phyloP scores from a whole-genome alignment of 1,140 invertebrate genomes.

The Druon quercuslanigerum region DNA sequence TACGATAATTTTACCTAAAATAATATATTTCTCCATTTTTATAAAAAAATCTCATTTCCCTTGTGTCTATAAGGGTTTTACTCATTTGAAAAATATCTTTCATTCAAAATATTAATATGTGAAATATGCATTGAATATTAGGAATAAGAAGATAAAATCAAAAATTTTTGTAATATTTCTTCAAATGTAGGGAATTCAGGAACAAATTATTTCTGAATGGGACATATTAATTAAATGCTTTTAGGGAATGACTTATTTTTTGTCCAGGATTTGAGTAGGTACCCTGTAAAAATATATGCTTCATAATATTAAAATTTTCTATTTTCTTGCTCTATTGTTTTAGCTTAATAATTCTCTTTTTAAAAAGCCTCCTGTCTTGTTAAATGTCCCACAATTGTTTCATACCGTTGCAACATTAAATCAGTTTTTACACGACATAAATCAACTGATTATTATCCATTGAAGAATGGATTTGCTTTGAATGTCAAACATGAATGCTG shows the following conservation, averaged over 20 bases:
- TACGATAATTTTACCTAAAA: no score
- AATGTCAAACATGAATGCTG: slow-evolving; percentile 23
- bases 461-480: slow-evolving; percentile 22
- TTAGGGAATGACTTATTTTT: not conserved
- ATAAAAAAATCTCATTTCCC: no score
- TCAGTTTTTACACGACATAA: slow-evolving; percentile 10
- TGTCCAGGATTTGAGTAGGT: no score
- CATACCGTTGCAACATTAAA: slow-evolving; percentile 5
- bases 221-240: not conserved
- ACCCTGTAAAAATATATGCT: not conserved
- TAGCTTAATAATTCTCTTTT: slow-evolving; percentile 5
- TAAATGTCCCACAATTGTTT: slow-evolving; percentile 23
- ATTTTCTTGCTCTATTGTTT: not conserved
- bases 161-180: no score
- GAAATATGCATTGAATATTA: no score
- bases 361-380: slow-evolving; percentile 1
- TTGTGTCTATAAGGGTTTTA: no score
- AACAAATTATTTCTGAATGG: not conserved
- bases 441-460: slow-evolving; percentile 25
- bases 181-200: no score
- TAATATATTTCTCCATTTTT: no score
- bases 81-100: no score
- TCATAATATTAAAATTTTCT: not conserved
- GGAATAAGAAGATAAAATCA: no score
- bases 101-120: no score